Evolutionary conservation across 2,888 invertebrate species (phyloP).

Genomic region (Eubasilissa splendida): DNA sequence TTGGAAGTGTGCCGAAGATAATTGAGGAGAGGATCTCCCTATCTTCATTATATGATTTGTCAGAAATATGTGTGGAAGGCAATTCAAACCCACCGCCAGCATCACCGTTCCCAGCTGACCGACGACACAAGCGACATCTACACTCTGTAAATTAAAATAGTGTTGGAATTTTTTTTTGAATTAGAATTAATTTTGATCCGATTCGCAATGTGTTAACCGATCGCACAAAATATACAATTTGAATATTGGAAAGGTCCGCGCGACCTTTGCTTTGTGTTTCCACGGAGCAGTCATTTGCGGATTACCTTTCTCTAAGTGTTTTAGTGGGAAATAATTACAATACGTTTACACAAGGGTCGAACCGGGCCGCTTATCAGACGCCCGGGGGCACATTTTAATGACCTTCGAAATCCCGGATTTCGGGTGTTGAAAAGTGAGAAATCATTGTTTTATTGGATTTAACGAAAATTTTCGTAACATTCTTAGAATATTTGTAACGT

Average conservation of each 20-base stretch:
- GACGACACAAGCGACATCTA: too few relatives aligned
- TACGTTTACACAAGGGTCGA: slow-evolving; percentile 46
- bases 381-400: slow-evolving; percentile 26
- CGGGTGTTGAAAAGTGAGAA: slow-evolving; percentile 23
- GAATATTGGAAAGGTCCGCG: slow-evolving; percentile 49
- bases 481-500: too few relatives aligned
- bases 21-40: too few relatives aligned
- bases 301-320: slow-evolving; percentile 57
- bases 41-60: too few relatives aligned
- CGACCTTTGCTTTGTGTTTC: slow-evolving; percentile 48
- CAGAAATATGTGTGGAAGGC: too few relatives aligned
- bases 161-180: too few relatives aligned
- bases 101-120: too few relatives aligned
- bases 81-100: too few relatives aligned
- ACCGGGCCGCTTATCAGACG: not conserved
- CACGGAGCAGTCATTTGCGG: slow-evolving; percentile 51
- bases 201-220: slow-evolving; percentile 8
- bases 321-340: slow-evolving; percentile 56
- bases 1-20: too few relatives aligned
- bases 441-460: slow-evolving; percentile 2
- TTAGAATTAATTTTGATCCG: not conserved
- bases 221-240: slow-evolving; percentile 23
- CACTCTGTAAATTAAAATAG: too few relatives aligned
- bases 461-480: not conserved
- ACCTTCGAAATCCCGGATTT: slow-evolving; percentile 2